These are phyloP conservation scores for Dryocosmus kuriphilus DNA, from an alignment of 2,888 invertebrate species.

Conservation along the genomic window DNA sequence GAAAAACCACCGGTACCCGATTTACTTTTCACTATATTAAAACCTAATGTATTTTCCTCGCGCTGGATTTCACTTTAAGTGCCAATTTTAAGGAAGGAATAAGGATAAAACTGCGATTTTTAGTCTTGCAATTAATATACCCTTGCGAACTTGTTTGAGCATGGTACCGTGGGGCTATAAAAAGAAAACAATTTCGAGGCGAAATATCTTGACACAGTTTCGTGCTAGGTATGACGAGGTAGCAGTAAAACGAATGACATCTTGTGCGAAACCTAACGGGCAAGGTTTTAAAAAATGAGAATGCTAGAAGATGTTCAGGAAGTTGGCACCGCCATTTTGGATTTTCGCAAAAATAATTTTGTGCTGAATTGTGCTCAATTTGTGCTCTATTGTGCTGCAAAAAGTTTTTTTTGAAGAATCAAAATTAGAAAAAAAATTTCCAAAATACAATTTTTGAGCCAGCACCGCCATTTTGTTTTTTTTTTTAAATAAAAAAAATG, in stretches of 20 bases:
- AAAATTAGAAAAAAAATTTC: no score
- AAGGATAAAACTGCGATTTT: background rate
- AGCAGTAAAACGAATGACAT: conserved; percentile 14
- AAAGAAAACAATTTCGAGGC: conserved; percentile 35
- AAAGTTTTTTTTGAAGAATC: no score
- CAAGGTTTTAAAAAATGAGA: background rate
- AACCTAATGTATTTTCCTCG: background rate
- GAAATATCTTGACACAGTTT: conserved; percentile 40
- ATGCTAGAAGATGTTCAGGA: no score
- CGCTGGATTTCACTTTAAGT: background rate
- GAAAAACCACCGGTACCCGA: background rate
- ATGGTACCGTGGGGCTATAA: conserved; percentile 2
- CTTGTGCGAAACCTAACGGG: background rate
- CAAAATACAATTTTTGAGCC: no score
- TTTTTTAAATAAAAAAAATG: no score
- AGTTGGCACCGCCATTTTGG: no score
- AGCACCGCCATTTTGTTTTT: no score
- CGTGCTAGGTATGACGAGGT: conserved; percentile 35
- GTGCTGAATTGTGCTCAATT: no score
- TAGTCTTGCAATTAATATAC: conserved; percentile 26
- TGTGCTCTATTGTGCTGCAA: no score
- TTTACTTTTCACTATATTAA: background rate
- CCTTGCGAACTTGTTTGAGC: conserved; percentile 21
- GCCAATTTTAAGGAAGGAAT: background rate
- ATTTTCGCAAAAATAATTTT: no score